Evolutionary conservation across 1,140 invertebrate genomes (phyloP).

Genomic region (Potamilus streckersoni): DNA sequence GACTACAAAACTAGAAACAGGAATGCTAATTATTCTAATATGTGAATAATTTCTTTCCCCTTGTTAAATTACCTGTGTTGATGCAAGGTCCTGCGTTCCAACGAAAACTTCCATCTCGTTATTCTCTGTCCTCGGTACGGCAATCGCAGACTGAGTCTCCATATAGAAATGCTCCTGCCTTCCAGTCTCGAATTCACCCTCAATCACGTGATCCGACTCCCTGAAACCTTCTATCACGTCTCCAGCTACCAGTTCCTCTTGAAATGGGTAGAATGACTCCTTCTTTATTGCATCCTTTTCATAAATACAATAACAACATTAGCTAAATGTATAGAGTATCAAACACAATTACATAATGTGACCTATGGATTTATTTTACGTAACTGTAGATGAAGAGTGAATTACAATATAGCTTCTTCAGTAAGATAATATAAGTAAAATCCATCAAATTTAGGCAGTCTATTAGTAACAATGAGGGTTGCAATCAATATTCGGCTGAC

Average conservation of each 20-base stretch:
- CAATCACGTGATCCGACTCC: constrained; percentile 69
- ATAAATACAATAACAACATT: no score
- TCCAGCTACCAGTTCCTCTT: constrained; percentile 68
- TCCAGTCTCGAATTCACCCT: constrained; percentile 80
- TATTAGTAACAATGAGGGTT: no score
- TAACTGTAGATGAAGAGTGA: no score
- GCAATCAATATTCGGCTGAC: no score
- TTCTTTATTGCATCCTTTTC: constrained; percentile 40
- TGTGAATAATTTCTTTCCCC: neutral
- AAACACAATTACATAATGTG: no score
- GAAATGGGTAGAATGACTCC: constrained; percentile 24
- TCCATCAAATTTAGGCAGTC: no score
- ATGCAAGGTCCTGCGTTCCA: constrained; percentile 84
- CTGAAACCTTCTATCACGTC: constrained; percentile 76
- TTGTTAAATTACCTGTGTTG: constrained; percentile 71
- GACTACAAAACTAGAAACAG: no score
- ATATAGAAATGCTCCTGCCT: constrained; percentile 98
- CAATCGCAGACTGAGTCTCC: constrained; percentile 84
- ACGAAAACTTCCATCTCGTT: constrained; percentile 87
- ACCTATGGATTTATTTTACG: no score
- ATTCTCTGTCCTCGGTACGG: constrained; percentile 80
- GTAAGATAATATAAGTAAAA: no score
- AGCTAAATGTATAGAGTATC: no score
- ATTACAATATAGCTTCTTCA: no score
- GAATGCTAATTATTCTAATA: no score